phyloP scores from a whole-genome alignment of 2,888 invertebrate genomes.

The Apotomis betuletana region DNA sequence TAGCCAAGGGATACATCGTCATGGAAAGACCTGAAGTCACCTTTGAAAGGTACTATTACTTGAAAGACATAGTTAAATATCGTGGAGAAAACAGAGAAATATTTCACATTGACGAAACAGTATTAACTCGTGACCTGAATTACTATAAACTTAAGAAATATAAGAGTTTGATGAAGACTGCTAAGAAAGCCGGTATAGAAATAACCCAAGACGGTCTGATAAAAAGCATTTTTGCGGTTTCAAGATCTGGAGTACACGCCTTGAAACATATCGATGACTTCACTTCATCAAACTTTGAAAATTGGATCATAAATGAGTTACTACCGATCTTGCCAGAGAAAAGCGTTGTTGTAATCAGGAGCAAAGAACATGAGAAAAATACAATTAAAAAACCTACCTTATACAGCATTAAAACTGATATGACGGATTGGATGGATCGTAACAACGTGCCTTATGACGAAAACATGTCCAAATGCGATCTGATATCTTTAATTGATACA shows the following conservation, averaged over 20 bases:
- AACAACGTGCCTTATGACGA: slow-evolving; percentile 48
- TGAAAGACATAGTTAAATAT: slow-evolving; percentile 48
- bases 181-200: neutral
- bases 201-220: neutral
- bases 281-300: slow-evolving; percentile 42
- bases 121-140: neutral
- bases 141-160: slow-evolving; percentile 39
- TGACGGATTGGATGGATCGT: slow-evolving; percentile 52
- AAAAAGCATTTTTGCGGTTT: slow-evolving; percentile 48
- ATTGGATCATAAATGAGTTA: slow-evolving; percentile 47
- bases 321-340: slow-evolving; percentile 43
- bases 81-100: slow-evolving; percentile 45
- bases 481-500: slow-evolving; percentile 52
- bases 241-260: slow-evolving; percentile 41
- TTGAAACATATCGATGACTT: slow-evolving; percentile 41
- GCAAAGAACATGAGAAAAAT: slow-evolving; percentile 44
- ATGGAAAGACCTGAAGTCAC: slow-evolving; percentile 55
- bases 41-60: slow-evolving; percentile 56
- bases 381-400: slow-evolving; percentile 39
- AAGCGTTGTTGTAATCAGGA: slow-evolving; percentile 50
- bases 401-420: slow-evolving; percentile 48
- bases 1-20: slow-evolving; percentile 46
- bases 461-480: slow-evolving; percentile 49
- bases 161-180: slow-evolving; percentile 3
- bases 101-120: slow-evolving; percentile 51